A percentile compares a stretch with the other conserved stretches of the same genome.
These are phyloP conservation scores for Melanotaenia duboulayi DNA, from an alignment of 2,113 vertebrate genomes.

Conservation along the genomic window DNA sequence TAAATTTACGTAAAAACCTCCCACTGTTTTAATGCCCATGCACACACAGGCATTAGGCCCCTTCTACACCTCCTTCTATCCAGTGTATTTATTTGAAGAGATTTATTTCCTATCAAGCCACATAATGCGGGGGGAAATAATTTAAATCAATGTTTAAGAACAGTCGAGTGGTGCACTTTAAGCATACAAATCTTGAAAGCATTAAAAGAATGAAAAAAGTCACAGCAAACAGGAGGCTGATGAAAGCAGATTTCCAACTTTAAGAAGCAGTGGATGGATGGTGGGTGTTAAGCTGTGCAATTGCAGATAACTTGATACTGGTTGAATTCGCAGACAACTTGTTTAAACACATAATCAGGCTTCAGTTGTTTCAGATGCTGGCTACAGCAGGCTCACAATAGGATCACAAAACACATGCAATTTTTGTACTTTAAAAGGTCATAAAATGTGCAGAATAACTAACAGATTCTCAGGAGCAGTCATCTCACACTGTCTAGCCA, in stretches of 20 bases:
- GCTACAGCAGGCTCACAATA: conserved; percentile 12
- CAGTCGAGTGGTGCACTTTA: conserved; percentile 61
- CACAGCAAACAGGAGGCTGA: conserved; percentile 51
- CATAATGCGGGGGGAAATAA: conserved; percentile 79
- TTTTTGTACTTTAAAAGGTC: conserved; percentile 65
- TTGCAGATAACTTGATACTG: conserved; percentile 64
- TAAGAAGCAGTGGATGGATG: conserved; percentile 52
- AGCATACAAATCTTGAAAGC: conserved; percentile 75
- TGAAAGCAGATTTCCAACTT: conserved; percentile 70
- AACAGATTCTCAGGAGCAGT: conserved; percentile 52
- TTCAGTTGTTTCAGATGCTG: conserved; percentile 57
- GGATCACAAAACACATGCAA: conserved; percentile 22
- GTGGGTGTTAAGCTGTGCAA: conserved; percentile 56
- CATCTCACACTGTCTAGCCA: conserved; percentile 47
- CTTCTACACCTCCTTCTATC: conserved; percentile 56
- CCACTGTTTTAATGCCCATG: conserved; percentile 42
- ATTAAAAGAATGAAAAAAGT: conserved; percentile 20
- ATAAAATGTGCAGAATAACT: conserved; percentile 64
- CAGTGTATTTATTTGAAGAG: conserved; percentile 81
- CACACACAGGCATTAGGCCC: conserved; percentile 28
- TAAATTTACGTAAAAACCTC: conserved; percentile 84
- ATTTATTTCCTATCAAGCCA: conserved; percentile 83
- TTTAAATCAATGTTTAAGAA: conserved; percentile 83
- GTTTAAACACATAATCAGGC: conserved; percentile 52
- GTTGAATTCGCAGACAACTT: conserved; percentile 51